A percentile compares a stretch with the other conserved stretches of the same genome.
Evolutionary conservation across 1,140 invertebrate species (phyloP).

Genomic region (Conus betulinus): DNA sequence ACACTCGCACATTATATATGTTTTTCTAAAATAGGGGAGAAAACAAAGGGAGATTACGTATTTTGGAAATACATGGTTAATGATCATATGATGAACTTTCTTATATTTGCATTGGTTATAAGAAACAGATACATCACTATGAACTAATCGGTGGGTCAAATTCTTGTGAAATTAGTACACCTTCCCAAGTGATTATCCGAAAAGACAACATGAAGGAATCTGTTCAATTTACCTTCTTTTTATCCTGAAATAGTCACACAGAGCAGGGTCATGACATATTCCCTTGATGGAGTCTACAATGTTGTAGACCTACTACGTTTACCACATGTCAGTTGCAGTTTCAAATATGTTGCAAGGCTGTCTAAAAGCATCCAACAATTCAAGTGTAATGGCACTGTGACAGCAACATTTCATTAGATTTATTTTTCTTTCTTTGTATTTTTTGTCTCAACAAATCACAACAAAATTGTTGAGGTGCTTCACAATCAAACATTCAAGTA

Average conservation of each 20-base stretch:
- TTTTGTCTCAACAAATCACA: not conserved
- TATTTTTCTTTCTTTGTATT: not conserved
- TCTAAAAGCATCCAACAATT: too few relatives aligned
- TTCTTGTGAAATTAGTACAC: not conserved
- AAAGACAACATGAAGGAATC: not conserved
- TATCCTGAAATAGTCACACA: not conserved
- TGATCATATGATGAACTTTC: not conserved
- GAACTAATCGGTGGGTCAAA: not conserved
- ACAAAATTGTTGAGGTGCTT: not conserved
- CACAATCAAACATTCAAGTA: not conserved
- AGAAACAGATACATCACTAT: not conserved
- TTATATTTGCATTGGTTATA: not conserved
- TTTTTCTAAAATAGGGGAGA: not conserved
- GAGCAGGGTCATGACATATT: not conserved
- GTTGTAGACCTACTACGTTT: not conserved
- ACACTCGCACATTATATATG: not conserved
- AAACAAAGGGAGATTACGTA: not conserved
- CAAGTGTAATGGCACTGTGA: too few relatives aligned
- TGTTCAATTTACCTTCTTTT: constrained; percentile 10
- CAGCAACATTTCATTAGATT: not conserved
- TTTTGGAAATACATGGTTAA: not conserved
- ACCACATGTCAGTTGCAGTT: not conserved
- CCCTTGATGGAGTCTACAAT: not conserved
- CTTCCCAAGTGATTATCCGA: not conserved
- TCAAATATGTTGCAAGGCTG: not conserved